Evolutionary conservation across 2,888 invertebrate genomes (phyloP), one percentile per base, ranked within the genome.

Genomic region (Lucinisca nassula): DNA sequence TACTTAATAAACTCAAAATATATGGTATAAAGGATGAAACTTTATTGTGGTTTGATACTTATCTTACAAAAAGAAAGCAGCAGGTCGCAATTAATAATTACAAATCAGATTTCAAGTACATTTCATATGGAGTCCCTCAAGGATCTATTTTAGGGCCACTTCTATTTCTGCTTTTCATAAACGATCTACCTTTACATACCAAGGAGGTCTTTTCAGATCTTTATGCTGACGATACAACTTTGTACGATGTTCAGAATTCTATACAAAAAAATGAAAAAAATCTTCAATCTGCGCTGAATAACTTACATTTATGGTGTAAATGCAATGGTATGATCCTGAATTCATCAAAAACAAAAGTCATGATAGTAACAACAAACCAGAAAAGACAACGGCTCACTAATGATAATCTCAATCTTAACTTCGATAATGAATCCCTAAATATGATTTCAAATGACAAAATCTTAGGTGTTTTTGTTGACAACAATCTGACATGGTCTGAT

Each of bases 91-190:
- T 61, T 30, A 61, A 61, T 61, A 61, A 61, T 6, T 21, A 21
- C 21, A 61, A 27, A 17, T 61, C 61, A 61, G 61, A 27, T 30
- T 30, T 61, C 8, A 61, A 61, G 30, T 8, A 61, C 6, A 30
- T 61, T 10, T 61, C 61, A 61, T n/a, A n/a, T n/a, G n/a, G n/a
- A n/a, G n/a, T n/a, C n/a, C n/a, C n/a, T n/a, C n/a, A n/a, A n/a
- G n/a, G 61, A 27, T 61, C 61, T 61, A 61, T 61, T 24, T 61
- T 61, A 30, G 61, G 61, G 30, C 61, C 61, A 61, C 30, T 61
- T 30, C 8, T 61, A 61, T 61, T 61, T 61, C 30, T 61, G 30
- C 61, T 61, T 61, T 30, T 61, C 4, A 30, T 30, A 3, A 30
- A 61, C 30, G 61, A n/a, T n/a, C n/a, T n/a, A n/a, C n/a, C n/a